phyloP scores from a whole-genome alignment of 2,888 invertebrate species.

The Drepanosiphum platanoidis region DNA sequence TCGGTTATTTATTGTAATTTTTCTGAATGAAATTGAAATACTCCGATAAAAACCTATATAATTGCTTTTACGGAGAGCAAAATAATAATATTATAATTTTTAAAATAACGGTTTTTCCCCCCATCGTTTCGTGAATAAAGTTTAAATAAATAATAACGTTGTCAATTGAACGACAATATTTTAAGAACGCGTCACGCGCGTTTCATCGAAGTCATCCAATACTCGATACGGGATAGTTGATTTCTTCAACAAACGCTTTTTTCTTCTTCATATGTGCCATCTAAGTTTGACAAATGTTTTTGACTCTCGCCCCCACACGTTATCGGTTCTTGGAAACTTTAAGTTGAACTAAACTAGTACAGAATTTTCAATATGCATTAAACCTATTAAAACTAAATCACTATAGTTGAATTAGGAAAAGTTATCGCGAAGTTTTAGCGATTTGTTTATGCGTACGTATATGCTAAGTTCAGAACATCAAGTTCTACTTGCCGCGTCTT shows the following conservation, averaged over 20 bases:
- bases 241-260: not conserved
- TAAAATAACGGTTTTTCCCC: too few species aligned
- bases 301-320: not conserved
- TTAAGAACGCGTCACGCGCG: too few species aligned
- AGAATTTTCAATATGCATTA: not conserved
- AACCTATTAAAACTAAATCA: slow-evolving; percentile 26
- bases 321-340: not conserved
- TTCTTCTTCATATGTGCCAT: not conserved
- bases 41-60: too few species aligned
- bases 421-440: slow-evolving; percentile 1
- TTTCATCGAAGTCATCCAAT: too few species aligned
- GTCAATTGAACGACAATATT: too few species aligned
- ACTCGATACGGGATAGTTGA: not conserved
- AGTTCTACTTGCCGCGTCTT: not conserved
- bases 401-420: not conserved
- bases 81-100: too few species aligned
- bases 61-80: too few species aligned
- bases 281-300: not conserved
- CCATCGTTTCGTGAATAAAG: too few species aligned
- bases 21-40: too few species aligned
- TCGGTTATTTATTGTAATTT: too few species aligned
- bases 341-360: not conserved
- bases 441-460: not conserved
- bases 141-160: too few species aligned
- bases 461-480: not conserved